Evolutionary conservation across 2,888 invertebrate genomes (phyloP).

Genomic region (Nebria brevicollis): DNA sequence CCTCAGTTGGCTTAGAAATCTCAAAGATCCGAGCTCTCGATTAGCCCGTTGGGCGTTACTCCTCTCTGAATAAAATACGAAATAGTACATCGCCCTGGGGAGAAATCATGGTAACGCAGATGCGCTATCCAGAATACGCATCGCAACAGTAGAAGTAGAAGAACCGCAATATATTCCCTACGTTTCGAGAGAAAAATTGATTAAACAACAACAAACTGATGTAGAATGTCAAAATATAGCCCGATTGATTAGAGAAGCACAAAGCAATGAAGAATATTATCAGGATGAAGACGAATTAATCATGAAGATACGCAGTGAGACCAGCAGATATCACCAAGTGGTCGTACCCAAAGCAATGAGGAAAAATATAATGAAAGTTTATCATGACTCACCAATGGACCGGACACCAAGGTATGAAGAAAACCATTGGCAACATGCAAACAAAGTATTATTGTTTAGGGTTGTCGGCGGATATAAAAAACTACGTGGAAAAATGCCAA

Average conservation of each 20-base stretch:
- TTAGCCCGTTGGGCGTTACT: too few relatives aligned
- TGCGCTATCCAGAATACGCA: too few relatives aligned
- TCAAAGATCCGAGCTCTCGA: too few relatives aligned
- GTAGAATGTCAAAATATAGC: background rate
- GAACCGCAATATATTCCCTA: background rate
- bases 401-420: conserved; percentile 53
- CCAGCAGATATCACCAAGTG: background rate
- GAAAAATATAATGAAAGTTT: conserved; percentile 46
- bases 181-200: background rate
- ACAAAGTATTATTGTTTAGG: conserved; percentile 51
- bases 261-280: background rate
- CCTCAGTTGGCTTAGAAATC: too few relatives aligned
- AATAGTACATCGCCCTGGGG: too few relatives aligned
- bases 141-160: background rate
- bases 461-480: conserved; percentile 50
- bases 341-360: background rate
- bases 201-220: background rate
- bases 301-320: background rate
- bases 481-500: conserved; percentile 50
- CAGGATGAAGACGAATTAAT: background rate
- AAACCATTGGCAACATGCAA: conserved; percentile 50
- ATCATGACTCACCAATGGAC: conserved; percentile 51
- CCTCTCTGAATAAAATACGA: too few relatives aligned
- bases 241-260: background rate
- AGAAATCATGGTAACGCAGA: too few relatives aligned